Percentiles rank a stretch among this genome's conserved stretches.
Conservation (phyloP, 92 coral and sea anemone genomes). For the Epizoanthus illoricatus region DNA sequence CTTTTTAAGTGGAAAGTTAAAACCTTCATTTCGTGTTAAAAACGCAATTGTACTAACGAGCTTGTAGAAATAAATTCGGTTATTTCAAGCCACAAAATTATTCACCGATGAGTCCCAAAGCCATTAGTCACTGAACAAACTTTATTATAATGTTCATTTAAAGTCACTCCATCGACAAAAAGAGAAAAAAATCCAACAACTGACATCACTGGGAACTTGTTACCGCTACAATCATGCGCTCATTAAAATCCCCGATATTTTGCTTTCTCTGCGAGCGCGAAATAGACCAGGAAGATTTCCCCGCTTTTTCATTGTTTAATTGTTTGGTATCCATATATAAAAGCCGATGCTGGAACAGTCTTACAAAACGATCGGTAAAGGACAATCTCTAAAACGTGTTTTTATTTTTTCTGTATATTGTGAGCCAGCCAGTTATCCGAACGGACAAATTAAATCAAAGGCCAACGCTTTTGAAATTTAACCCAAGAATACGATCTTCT, state of each 20-base stretch:
- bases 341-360: background rate
- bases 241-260: background rate
- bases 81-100: background rate
- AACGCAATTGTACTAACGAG: conserved; percentile 1
- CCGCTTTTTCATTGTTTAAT: background rate
- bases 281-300: conserved; percentile 11
- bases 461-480: background rate
- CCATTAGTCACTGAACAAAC: background rate
- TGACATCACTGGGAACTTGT: too few species aligned
- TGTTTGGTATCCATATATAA: conserved; percentile 2
- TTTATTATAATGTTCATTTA: conserved; percentile 24
- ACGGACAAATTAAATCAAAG: background rate
- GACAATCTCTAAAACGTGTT: background rate
- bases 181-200: background rate
- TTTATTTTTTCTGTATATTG: conserved; percentile 1
- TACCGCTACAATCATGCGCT: background rate
- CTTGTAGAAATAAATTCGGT: background rate
- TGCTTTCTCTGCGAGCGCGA: background rate
- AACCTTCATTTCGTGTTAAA: background rate
- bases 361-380: conserved; percentile 15
- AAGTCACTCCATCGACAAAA: background rate
- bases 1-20: background rate
- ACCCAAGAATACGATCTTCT: background rate
- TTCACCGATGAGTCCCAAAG: background rate
- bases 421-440: background rate